Percentiles rank a stretch among this genome's conserved stretches.
These are phyloP conservation scores for Phortica magna DNA, from an alignment of 2,888 invertebrate species.

Conservation along the genomic window DNA sequence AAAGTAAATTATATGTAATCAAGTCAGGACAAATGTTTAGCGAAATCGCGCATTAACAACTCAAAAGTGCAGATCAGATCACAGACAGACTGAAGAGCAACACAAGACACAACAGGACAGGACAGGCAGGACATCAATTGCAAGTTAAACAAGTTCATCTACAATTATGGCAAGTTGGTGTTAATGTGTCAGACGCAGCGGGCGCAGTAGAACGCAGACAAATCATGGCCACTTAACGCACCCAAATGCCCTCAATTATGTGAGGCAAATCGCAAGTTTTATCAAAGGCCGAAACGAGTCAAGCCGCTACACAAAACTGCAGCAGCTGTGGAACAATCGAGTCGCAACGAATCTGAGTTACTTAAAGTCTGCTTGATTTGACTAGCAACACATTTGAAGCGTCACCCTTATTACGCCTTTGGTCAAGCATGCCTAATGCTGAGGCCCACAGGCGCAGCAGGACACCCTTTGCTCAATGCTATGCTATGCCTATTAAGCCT, in stretches of 20 bases:
- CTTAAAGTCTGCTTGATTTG: background rate
- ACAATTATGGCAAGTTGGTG: slow-evolving; percentile 20
- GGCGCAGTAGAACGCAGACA: background rate
- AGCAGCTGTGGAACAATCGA: background rate
- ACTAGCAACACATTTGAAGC: background rate
- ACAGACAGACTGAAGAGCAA: slow-evolving; percentile 42
- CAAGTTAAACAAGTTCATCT: slow-evolving; percentile 67
- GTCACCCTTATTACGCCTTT: background rate
- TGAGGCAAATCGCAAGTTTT: background rate
- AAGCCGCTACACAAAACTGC: background rate
- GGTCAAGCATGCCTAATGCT: background rate
- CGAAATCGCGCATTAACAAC: slow-evolving; percentile 52
- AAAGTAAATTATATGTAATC: slow-evolving; percentile 65
- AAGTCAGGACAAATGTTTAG: slow-evolving; percentile 32
- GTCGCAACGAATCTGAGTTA: background rate
- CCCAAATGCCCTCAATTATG: background rate
- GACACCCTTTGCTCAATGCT: background rate
- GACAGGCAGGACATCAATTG: slow-evolving; percentile 20
- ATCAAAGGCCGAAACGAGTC: background rate
- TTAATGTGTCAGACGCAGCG: slow-evolving; percentile 2
- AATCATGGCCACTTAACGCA: background rate
- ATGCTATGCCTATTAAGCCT: background rate
- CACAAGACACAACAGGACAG: background rate
- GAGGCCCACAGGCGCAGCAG: slow-evolving; percentile 20
- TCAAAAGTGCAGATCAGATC: slow-evolving; percentile 50